Percentiles rank a stretch among this genome's conserved stretches.
Evolutionary conservation across 2,113 vertebrate genomes (phyloP).

Genomic region (Vimba vimba): DNA sequence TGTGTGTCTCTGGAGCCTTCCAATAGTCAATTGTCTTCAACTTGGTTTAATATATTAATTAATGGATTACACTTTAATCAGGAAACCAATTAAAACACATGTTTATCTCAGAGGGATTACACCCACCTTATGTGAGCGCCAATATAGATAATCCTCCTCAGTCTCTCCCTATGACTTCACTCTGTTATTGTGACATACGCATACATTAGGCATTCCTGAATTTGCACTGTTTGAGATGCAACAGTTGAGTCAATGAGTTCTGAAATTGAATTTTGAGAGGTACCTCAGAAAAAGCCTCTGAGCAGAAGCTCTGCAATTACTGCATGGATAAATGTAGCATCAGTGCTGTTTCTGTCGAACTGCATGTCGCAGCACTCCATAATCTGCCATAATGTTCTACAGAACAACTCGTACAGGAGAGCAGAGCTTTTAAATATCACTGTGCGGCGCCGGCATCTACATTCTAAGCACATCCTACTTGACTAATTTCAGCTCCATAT

Average conservation of each 20-base stretch:
- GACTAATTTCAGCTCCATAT: slow-evolving; percentile 42
- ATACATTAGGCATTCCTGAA: slow-evolving; percentile 29
- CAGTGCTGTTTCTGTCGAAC: slow-evolving; percentile 9
- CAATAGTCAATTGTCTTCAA: background rate
- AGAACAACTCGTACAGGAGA: background rate
- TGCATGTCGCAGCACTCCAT: slow-evolving; percentile 22
- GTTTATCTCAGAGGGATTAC: slow-evolving; percentile 58
- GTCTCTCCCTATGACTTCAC: slow-evolving; percentile 55
- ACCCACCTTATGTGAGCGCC: slow-evolving; percentile 62
- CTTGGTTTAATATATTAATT: slow-evolving; percentile 58
- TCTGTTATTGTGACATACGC: slow-evolving; percentile 36
- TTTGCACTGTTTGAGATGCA: slow-evolving; percentile 31
- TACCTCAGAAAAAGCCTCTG: slow-evolving; percentile 1
- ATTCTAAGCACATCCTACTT: slow-evolving; percentile 48
- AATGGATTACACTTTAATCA: slow-evolving; percentile 72
- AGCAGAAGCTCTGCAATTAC: slow-evolving; percentile 15
- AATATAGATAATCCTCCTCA: slow-evolving; percentile 58
- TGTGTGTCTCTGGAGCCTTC: background rate
- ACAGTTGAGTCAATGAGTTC: slow-evolving; percentile 34
- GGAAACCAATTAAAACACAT: slow-evolving; percentile 75
- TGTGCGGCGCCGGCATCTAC: slow-evolving; percentile 6
- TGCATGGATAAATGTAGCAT: slow-evolving; percentile 24
- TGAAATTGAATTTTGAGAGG: slow-evolving; percentile 28
- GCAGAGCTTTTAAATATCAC: slow-evolving; percentile 50
- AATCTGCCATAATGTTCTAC: slow-evolving; percentile 32